These are phyloP conservation scores for Caenorhabditis sp. DNA, from an alignment of 2,888 invertebrate genomes.

Conservation along the genomic window DNA sequence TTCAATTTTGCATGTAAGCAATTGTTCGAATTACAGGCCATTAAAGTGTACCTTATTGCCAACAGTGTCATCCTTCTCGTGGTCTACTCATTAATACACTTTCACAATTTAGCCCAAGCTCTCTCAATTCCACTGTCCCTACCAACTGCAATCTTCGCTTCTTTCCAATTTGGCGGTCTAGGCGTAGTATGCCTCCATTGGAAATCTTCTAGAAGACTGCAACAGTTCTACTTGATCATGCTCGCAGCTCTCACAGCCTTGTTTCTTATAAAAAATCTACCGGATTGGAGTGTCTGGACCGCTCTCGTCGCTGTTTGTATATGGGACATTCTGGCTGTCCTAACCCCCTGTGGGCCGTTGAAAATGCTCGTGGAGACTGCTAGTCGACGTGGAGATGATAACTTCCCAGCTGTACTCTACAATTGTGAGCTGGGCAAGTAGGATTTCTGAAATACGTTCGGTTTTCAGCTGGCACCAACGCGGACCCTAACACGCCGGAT, in stretches of 20 bases:
- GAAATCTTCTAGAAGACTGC: conserved; percentile 25
- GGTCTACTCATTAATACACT: conserved; percentile 29
- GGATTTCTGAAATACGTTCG: not conserved
- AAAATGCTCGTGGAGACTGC: conserved; percentile 47
- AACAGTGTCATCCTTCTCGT: conserved; percentile 40
- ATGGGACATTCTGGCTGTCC: conserved; percentile 61
- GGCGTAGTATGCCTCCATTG: conserved; percentile 55
- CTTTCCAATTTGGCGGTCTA: conserved; percentile 50
- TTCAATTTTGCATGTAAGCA: no score
- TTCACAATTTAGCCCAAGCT: conserved; percentile 10
- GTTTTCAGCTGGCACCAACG: conserved; percentile 51
- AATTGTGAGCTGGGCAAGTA: conserved; percentile 13
- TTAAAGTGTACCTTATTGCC: conserved; percentile 14
- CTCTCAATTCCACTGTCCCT: conserved; percentile 38
- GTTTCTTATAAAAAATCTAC: conserved; percentile 40
- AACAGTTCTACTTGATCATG: conserved; percentile 57
- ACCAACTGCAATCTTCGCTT: conserved; percentile 21
- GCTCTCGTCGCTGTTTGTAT: conserved; percentile 15
- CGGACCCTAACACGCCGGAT: conserved; percentile 10
- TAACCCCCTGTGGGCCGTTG: conserved; percentile 56
- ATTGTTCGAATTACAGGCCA: conserved; percentile 27
- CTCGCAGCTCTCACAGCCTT: conserved; percentile 50
- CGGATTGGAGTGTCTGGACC: conserved; percentile 62
- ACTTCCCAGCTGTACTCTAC: conserved; percentile 53
- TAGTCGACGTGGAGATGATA: conserved; percentile 47